These are phyloP conservation scores for Tinamus guttatus DNA, from an alignment of 2,113 vertebrate species.

Conservation along the genomic window DNA sequence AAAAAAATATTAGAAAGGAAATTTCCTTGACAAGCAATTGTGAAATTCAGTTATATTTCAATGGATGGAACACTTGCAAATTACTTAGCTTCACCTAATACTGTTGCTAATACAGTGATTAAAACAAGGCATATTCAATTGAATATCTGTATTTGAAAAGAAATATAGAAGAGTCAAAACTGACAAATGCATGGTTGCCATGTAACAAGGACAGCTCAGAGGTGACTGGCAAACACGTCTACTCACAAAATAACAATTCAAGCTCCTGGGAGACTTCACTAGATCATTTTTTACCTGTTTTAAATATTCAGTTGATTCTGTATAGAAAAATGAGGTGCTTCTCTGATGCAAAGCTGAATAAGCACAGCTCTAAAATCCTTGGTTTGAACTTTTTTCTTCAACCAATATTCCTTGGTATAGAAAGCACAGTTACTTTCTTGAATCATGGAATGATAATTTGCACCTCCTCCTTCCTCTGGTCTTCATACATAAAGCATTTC, in stretches of 20 bases:
- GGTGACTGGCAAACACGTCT: background rate
- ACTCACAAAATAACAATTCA: background rate
- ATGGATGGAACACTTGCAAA: background rate
- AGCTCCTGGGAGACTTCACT: background rate
- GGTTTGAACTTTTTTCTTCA: background rate
- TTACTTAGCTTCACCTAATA: background rate
- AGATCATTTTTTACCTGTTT: background rate
- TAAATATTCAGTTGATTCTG: background rate
- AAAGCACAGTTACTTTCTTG: background rate
- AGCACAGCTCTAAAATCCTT: background rate
- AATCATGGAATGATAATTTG: fast-evolving
- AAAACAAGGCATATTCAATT: background rate
- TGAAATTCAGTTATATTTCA: background rate
- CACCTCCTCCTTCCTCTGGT: background rate
- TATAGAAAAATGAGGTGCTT: background rate
- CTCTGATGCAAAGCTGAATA: background rate
- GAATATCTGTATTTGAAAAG: background rate
- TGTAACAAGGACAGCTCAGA: background rate
- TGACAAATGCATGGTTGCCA: background rate
- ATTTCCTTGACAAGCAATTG: background rate
- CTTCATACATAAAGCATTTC: background rate
- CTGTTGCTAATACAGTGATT: background rate
- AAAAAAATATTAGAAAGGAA: background rate
- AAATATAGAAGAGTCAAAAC: background rate
- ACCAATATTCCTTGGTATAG: background rate